Conservation (phyloP, 1,140 invertebrate genomes). For the Belonocnema kinseyi region DNA sequence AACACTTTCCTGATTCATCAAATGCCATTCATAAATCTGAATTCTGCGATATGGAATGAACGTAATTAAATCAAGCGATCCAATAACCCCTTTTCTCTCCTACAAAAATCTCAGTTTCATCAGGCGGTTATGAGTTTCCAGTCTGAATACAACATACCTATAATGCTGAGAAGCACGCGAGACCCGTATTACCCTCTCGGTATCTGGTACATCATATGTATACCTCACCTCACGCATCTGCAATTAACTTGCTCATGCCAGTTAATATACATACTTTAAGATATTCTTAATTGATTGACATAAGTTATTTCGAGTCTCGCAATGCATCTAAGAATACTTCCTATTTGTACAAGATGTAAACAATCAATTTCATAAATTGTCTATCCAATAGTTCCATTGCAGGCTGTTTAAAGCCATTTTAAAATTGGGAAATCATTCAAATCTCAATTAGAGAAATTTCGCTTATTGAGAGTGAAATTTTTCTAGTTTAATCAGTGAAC, state of each 20-base stretch:
- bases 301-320: background rate
- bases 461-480: too few relatives aligned
- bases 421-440: too few relatives aligned
- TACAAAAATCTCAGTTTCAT: conserved; percentile 62
- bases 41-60: background rate
- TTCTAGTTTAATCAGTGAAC: too few relatives aligned
- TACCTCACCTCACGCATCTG: conserved; percentile 52
- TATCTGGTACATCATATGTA: conserved; percentile 58
- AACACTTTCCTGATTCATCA: conserved; percentile 17
- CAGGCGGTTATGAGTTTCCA: conserved; percentile 59
- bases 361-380: background rate
- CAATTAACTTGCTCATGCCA: conserved; percentile 56
- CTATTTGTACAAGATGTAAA: background rate
- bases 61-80: conserved; percentile 35
- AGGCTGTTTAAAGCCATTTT: too few relatives aligned
- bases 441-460: too few relatives aligned
- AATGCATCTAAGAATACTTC: background rate
- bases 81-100: conserved; percentile 54
- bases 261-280: background rate
- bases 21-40: conserved; percentile 8
- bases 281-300: conserved; percentile 21
- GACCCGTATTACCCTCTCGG: conserved; percentile 41
- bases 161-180: conserved; percentile 9
- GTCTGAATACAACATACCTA: conserved; percentile 53
- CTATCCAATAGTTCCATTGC: too few relatives aligned